Percentiles rank a stretch among this genome's conserved stretches.
These are phyloP conservation scores for Gobio occitaniae DNA, from an alignment of 2,797 vertebrate genomes.

Conservation along the genomic window DNA sequence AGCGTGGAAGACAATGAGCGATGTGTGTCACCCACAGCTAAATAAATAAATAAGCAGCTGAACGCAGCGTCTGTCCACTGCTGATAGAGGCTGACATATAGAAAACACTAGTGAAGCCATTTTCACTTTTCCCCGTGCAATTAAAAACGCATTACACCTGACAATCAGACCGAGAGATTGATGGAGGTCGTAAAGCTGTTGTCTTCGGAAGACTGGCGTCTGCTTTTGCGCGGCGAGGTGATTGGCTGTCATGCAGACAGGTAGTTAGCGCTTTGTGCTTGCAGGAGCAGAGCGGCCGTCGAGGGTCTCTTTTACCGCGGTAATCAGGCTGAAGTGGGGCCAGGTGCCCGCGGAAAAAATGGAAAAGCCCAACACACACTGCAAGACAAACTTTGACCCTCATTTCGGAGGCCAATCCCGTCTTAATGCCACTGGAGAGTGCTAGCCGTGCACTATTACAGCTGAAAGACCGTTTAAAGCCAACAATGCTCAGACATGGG, in stretches of 20 bases:
- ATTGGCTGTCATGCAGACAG: slow-evolving; percentile 63
- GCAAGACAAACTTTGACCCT: slow-evolving; percentile 13
- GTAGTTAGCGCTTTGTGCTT: slow-evolving; percentile 61
- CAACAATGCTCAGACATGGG: slow-evolving; percentile 57
- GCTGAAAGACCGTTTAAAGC: slow-evolving; percentile 65
- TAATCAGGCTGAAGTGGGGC: slow-evolving; percentile 56
- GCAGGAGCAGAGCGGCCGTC: slow-evolving; percentile 71
- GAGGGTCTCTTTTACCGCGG: slow-evolving; percentile 72
- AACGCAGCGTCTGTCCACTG: slow-evolving; percentile 61
- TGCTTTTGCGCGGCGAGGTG: slow-evolving; percentile 67
- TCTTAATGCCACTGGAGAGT: slow-evolving; percentile 31
- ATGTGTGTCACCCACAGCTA: not conserved
- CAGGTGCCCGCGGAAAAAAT: slow-evolving; percentile 45
- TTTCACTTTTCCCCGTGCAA: slow-evolving; percentile 68
- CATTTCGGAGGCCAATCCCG: slow-evolving; percentile 20
- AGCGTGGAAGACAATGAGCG: slow-evolving; percentile 44
- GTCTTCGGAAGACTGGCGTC: slow-evolving; percentile 41
- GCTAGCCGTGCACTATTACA: not conserved
- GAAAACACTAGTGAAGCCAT: slow-evolving; percentile 53
- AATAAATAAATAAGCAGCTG: slow-evolving; percentile 21
- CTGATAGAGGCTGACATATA: slow-evolving; percentile 72
- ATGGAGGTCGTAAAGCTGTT: slow-evolving; percentile 65
- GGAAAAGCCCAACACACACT: slow-evolving; percentile 18
- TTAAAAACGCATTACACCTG: slow-evolving; percentile 74
- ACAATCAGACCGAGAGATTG: slow-evolving; percentile 65